A percentile compares a stretch with the other conserved stretches of the same genome.
phyloP scores from a whole-genome alignment of 2,888 invertebrate genomes.

The Nomada ferruginata region DNA sequence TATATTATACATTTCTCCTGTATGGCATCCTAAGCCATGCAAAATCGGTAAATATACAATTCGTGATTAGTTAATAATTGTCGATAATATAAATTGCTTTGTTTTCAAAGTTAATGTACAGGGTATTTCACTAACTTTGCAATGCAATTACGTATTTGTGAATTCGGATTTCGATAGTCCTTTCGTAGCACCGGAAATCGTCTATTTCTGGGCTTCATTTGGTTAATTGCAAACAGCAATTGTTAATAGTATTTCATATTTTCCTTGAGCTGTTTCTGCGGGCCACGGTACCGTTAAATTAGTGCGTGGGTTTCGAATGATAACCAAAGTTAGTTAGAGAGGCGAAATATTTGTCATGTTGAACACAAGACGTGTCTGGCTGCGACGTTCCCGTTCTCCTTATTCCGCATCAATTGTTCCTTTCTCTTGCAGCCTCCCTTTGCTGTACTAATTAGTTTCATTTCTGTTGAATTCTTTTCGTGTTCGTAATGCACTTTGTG shows the following conservation, averaged over 20 bases:
- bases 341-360: neutral
- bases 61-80: constrained; percentile 10
- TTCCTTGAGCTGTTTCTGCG: no score
- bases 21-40: neutral
- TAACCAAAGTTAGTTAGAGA: no score
- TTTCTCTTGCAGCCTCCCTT: neutral
- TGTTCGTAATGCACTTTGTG: neutral
- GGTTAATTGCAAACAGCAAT: no score
- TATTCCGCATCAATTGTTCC: no score
- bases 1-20: neutral
- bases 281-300: no score
- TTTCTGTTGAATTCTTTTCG: no score
- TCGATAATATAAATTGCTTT: constrained; percentile 15
- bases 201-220: neutral
- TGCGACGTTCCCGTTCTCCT: neutral
- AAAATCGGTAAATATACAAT: neutral
- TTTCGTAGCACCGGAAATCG: neutral
- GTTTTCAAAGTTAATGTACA: neutral
- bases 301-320: no score
- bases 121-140: neutral
- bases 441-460: neutral
- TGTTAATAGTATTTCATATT: no score
- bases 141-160: neutral
- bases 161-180: no score
- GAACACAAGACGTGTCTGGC: constrained; percentile 3